Evolutionary conservation across 2,888 invertebrate species (phyloP).

Genomic region (Agrotis puta): DNA sequence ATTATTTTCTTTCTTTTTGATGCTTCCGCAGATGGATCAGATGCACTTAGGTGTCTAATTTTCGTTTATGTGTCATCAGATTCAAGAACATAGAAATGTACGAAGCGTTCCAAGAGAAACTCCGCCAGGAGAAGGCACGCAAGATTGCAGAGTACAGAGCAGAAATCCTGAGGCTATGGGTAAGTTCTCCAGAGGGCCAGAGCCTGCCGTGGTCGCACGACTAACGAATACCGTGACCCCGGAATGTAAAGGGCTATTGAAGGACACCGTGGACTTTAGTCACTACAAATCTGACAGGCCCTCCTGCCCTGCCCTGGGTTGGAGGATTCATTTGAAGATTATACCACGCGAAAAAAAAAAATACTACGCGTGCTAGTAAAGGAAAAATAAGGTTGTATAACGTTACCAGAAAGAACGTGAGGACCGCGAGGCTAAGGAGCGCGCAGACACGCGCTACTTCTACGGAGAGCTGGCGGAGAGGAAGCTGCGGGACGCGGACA

Average conservation of each 20-base stretch:
- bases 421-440: conserved; percentile 78
- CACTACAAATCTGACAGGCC: no score
- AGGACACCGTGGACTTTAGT: no score
- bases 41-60: no score
- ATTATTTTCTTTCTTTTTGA: no score
- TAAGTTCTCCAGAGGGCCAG: conserved; percentile 72
- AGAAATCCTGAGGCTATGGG: conserved; percentile 87
- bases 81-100: conserved; percentile 89
- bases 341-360: no score
- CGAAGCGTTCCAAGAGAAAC: conserved; percentile 83
- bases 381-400: no score
- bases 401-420: conserved; percentile 80
- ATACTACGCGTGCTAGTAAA: no score
- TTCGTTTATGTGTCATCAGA: conserved; percentile 66
- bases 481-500: conserved; percentile 85
- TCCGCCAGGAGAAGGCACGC: conserved; percentile 78
- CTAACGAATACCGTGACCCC: no score
- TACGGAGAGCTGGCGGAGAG: conserved; percentile 82
- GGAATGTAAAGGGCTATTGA: no score
- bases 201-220: no score
- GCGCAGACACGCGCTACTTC: conserved; percentile 80
- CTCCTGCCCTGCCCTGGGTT: no score
- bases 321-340: no score
- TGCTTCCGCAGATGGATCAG: background rate
- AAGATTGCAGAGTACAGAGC: conserved; percentile 84